Conservation (phyloP, 2,113 vertebrate species). For the Anoplopoma fimbria region DNA sequence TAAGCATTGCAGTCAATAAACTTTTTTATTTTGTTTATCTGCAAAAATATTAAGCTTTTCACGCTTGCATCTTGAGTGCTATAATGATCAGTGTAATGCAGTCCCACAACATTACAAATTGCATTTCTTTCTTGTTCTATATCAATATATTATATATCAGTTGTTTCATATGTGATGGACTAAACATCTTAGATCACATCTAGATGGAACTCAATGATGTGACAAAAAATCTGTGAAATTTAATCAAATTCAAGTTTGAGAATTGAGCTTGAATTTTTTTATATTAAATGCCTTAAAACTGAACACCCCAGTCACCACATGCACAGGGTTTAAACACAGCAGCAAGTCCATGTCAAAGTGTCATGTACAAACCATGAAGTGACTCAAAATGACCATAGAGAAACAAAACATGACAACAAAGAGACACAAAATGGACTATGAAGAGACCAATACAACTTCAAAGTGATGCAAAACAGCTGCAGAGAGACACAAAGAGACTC, state of each 20-base stretch:
- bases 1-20: slow-evolving; percentile 12
- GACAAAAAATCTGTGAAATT: background rate
- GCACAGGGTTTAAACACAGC: background rate
- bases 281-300: background rate
- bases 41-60: background rate
- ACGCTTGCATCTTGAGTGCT: background rate
- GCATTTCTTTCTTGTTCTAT: background rate
- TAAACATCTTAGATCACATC: background rate
- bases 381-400: no score
- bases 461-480: no score
- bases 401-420: no score
- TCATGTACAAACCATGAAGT: no score
- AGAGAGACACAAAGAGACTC: no score
- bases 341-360: no score
- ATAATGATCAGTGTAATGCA: background rate
- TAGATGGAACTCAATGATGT: background rate
- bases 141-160: background rate
- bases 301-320: background rate
- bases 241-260: background rate
- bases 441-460: background rate
- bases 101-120: slow-evolving; percentile 8
- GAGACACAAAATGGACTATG: background rate
- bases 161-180: background rate
- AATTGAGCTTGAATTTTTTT: background rate
- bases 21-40: slow-evolving; percentile 7